A percentile compares a stretch with the other conserved stretches of the same genome.
These are phyloP conservation scores for Lycocerus yunnanus DNA, from an alignment of 2,888 invertebrate genomes.

Conservation along the genomic window DNA sequence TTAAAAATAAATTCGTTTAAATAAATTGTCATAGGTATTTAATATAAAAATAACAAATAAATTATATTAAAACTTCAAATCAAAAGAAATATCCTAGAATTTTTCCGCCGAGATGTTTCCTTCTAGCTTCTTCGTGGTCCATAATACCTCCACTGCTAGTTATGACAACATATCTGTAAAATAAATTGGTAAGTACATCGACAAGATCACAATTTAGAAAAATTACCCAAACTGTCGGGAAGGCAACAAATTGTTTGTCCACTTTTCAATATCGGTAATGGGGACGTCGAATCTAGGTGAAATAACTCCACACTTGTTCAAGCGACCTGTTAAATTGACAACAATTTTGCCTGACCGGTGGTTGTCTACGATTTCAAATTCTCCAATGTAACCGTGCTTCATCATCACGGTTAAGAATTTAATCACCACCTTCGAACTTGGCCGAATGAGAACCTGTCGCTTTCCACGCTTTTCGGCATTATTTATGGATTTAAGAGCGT, in stretches of 20 bases:
- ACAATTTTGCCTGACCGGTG: constrained; percentile 99
- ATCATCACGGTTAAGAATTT: constrained; percentile 99
- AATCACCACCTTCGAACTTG: constrained; percentile 98
- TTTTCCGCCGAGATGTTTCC: constrained; percentile 99
- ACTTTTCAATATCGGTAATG: constrained; percentile 95
- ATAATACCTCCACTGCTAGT: constrained; percentile 99
- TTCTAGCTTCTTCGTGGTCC: constrained; percentile 99
- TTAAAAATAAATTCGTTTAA: neutral
- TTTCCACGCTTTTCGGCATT: constrained; percentile 99
- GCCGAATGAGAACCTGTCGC: constrained; percentile 96
- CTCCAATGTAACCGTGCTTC: constrained; percentile 99
- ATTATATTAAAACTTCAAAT: constrained; percentile 50
- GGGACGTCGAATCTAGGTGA: constrained; percentile 98
- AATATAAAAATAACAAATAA: constrained; percentile 11
- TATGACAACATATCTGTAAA: constrained; percentile 88
- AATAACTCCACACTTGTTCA: constrained; percentile 99
- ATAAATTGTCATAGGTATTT: neutral
- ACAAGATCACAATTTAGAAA: neutral
- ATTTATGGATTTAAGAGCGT: constrained; percentile 98
- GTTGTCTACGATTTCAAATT: constrained; percentile 99
- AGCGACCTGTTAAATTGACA: constrained; percentile 95
- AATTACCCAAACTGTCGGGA: constrained; percentile 98
- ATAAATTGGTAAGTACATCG: neutral
- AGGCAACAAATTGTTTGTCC: constrained; percentile 96
- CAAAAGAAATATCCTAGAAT: constrained; percentile 99